phyloP scores from a whole-genome alignment of 2,888 invertebrate species.

The Cataglyphis altisquamis region DNA sequence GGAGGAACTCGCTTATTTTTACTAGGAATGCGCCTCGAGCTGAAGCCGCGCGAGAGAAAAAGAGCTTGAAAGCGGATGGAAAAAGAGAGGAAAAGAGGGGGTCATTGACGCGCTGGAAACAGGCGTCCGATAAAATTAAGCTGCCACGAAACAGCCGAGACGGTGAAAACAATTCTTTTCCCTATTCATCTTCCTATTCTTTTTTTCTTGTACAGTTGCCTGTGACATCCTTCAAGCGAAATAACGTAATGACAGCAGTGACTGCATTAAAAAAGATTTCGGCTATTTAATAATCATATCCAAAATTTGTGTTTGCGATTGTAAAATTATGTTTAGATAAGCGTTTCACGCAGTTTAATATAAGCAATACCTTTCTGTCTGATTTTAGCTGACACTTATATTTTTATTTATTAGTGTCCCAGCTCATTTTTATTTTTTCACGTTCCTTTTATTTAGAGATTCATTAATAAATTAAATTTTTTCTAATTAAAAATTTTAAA shows the following conservation, averaged over 20 bases:
- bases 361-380: not conserved
- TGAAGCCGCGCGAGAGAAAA: slow-evolving; percentile 28
- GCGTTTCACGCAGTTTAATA: not conserved
- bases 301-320: not conserved
- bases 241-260: slow-evolving; percentile 3
- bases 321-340: not conserved
- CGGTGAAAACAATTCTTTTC: slow-evolving; percentile 25
- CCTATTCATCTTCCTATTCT: not conserved
- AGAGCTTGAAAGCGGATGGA: slow-evolving; percentile 14
- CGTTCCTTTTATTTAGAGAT: not conserved
- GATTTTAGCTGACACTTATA: slow-evolving; percentile 32
- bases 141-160: slow-evolving; percentile 33
- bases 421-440: not conserved
- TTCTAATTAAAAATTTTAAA: not conserved
- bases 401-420: slow-evolving; percentile 11
- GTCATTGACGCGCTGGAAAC: slow-evolving; percentile 65
- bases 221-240: slow-evolving; percentile 18
- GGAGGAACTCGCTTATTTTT: slow-evolving; percentile 70
- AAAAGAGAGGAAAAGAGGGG: slow-evolving; percentile 25
- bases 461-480: slow-evolving; percentile 14
- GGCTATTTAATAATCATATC: not conserved
- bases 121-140: slow-evolving; percentile 65
- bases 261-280: not conserved
- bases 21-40: slow-evolving; percentile 64
- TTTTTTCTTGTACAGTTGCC: slow-evolving; percentile 8